Evolutionary conservation across 2,797 vertebrate species (phyloP), one percentile per base, ranked within the genome.

Genomic region (Hydrocynus forskahlii): DNA sequence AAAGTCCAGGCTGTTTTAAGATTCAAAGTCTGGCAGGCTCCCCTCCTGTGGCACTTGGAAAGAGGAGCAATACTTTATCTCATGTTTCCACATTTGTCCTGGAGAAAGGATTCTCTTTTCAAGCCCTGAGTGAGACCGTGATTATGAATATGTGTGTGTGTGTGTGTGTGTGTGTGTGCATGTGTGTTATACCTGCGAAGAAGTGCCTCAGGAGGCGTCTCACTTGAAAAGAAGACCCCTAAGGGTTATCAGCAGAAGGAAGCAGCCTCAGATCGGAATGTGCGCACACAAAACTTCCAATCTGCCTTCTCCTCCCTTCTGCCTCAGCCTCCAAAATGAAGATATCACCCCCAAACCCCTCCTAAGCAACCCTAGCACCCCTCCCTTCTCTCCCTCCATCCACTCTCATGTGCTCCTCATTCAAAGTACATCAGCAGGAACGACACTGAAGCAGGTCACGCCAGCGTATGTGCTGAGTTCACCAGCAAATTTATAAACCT

Each of bases 401-500:
- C 62, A 79, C 64, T 75, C 84, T 83, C 85, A 85, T 86, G 70
- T 89, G 85, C 83, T 86, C 84, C 79, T 54, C 87, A 88, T 88
- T 87, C 83, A 84, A 82, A 88, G 85, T 78, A 79, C 79, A 83
- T 82, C 76, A 84, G 81, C 81, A 87, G 75, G 82, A 85, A 81
- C 84, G 82, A 88, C 83, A 86, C 75, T 73, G 76, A 83, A 91
- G 88, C 85, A 82, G 79, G 83, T 75, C 79, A 81, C 82, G 84
- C 81, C 74, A 83, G 84, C 72, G 67, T 86, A 86, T 88, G 83
- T 87, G 69, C 77, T 82, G 82, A 78, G 84, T 84, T 85, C 85
- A 85, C 83, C 76, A 86, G 76, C 52, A 86, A 89, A 92, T 90
- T 85, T 91, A 92, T 87, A 82, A 76, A 88, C 78, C 89, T 76